Percentiles rank a stretch among this genome's conserved stretches.
Conservation (phyloP, 2,888 invertebrate genomes). For the Chesias legatella region DNA sequence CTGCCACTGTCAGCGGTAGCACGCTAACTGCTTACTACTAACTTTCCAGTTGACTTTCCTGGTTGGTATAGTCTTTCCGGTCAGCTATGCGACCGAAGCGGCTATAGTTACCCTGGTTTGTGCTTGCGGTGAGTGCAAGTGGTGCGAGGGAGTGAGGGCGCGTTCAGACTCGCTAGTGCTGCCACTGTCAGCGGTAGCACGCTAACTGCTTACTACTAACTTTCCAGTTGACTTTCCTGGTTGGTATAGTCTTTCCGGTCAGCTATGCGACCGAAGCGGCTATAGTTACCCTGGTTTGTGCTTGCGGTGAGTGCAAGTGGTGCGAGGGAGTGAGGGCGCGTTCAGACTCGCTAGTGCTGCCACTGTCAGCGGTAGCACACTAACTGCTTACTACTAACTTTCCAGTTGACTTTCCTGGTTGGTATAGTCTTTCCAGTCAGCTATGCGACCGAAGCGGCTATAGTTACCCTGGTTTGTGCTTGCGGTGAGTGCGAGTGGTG, state of each 20-base stretch:
- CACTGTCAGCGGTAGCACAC: slow-evolving; percentile 66
- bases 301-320: slow-evolving; percentile 47
- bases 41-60: too few species aligned
- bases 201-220: slow-evolving; percentile 80
- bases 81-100: too few species aligned
- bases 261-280: too few species aligned
- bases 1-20: slow-evolving; percentile 64
- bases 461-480: slow-evolving; percentile 21
- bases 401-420: too few species aligned
- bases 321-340: slow-evolving; percentile 76
- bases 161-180: slow-evolving; percentile 81
- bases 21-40: slow-evolving; percentile 82
- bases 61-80: too few species aligned
- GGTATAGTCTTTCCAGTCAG: too few species aligned
- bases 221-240: too few species aligned
- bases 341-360: slow-evolving; percentile 79
- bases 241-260: too few species aligned
- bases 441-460: too few species aligned
- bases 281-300: slow-evolving; percentile 26
- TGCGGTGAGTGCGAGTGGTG: slow-evolving; percentile 53
- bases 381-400: slow-evolving; percentile 74
- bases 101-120: too few species aligned
- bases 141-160: slow-evolving; percentile 73
- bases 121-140: slow-evolving; percentile 44
- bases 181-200: slow-evolving; percentile 62